Evolutionary conservation across 2,113 vertebrate genomes (phyloP).

Genomic region (Penelope pileata): DNA sequence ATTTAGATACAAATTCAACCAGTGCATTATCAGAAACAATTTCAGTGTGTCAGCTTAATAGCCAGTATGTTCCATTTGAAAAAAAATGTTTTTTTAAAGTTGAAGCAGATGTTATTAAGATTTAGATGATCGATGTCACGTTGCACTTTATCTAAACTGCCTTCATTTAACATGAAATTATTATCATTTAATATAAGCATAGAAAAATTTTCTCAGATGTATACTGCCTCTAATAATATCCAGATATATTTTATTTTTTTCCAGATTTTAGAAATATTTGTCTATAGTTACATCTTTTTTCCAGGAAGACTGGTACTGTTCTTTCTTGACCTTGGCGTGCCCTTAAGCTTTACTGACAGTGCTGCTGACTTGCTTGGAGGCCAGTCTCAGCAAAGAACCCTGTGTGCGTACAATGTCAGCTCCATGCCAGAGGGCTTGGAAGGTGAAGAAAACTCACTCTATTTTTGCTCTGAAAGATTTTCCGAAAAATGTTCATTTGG

Average conservation of each 20-base stretch:
- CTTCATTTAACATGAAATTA: neutral
- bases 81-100: neutral
- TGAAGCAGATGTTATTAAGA: neutral
- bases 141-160: neutral
- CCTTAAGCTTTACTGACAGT: neutral
- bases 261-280: neutral
- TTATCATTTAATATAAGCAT: neutral
- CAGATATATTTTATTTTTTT: neutral
- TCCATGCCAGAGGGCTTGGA: neutral
- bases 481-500: neutral
- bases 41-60: neutral
- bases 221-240: neutral
- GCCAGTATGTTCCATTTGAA: neutral
- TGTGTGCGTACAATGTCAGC: neutral
- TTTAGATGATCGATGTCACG: neutral
- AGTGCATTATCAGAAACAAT: neutral
- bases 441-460: neutral
- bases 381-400: neutral
- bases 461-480: neutral
- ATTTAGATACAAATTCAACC: neutral
- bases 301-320: rapidly evolving
- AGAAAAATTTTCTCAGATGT: neutral
- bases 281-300: neutral
- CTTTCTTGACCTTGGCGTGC: constrained; percentile 39
- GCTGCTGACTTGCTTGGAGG: neutral